These are phyloP conservation scores for Platyura marginata DNA, from an alignment of 1,140 invertebrate genomes.

Conservation along the genomic window DNA sequence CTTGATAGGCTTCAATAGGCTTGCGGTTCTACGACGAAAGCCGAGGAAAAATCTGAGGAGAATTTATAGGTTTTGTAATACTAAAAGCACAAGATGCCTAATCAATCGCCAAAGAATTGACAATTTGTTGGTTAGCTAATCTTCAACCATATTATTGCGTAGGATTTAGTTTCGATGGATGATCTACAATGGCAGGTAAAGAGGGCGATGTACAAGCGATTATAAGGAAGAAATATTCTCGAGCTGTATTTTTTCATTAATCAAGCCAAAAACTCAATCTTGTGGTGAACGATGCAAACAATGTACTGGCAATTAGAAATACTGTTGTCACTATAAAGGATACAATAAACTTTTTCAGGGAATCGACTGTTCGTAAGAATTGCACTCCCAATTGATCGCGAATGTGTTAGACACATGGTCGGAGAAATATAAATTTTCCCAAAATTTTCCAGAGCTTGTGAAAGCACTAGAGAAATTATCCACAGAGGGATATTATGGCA, in stretches of 20 bases:
- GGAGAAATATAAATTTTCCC: slow-evolving; percentile 17
- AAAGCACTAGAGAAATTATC: slow-evolving; percentile 7
- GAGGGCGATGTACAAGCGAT: slow-evolving; percentile 14
- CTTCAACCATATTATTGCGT: slow-evolving; percentile 5
- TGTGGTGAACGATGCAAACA: slow-evolving; percentile 17
- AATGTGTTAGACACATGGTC: slow-evolving; percentile 17
- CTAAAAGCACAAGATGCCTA: slow-evolving; percentile 5
- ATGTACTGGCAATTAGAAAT: slow-evolving; percentile 16
- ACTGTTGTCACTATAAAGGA: slow-evolving; percentile 14
- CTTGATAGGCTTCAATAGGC: slow-evolving; percentile 12
- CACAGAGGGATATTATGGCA: slow-evolving; percentile 6
- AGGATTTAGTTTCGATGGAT: slow-evolving; percentile 15
- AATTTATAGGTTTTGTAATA: slow-evolving; percentile 11
- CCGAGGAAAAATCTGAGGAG: slow-evolving; percentile 7
- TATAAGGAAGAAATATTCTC: slow-evolving; percentile 14
- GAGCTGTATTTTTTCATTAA: slow-evolving; percentile 20
- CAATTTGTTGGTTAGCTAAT: slow-evolving; percentile 5
- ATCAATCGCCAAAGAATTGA: slow-evolving; percentile 8
- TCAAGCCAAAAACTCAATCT: slow-evolving; percentile 20
- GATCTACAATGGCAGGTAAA: slow-evolving; percentile 16
- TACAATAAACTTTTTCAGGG: slow-evolving; percentile 16
- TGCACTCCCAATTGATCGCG: slow-evolving; percentile 15
- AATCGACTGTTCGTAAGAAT: slow-evolving; percentile 14
- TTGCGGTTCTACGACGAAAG: slow-evolving; percentile 10
- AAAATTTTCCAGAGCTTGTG: slow-evolving; percentile 7